Evolutionary conservation across 2,113 vertebrate species (phyloP).

Genomic region (Pedionomus torquatus): DNA sequence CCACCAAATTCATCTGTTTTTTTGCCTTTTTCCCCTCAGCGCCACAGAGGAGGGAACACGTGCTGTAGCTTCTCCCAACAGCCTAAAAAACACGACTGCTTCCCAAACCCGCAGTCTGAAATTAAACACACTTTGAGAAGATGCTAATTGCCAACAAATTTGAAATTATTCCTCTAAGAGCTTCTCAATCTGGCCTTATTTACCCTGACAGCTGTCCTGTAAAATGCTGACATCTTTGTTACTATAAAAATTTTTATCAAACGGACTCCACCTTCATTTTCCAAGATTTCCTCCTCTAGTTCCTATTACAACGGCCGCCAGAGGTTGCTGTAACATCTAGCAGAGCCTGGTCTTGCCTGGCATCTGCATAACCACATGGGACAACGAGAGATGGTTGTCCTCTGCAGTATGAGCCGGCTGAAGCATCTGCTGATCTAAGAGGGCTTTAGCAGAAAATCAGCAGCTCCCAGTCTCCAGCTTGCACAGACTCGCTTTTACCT

Average conservation of each 20-base stretch:
- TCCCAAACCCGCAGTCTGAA: background rate
- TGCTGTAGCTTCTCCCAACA: background rate
- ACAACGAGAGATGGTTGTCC: background rate
- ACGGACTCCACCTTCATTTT: background rate
- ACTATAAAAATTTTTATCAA: background rate
- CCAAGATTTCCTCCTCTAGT: background rate
- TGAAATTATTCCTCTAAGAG: background rate
- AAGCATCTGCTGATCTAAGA: background rate
- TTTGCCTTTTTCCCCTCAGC: background rate
- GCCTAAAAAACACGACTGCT: background rate
- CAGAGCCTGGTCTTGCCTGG: background rate
- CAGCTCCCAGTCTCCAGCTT: background rate
- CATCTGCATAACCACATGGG: background rate
- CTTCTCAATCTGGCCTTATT: background rate
- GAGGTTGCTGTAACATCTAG: constrained; percentile 64
- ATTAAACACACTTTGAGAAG: background rate
- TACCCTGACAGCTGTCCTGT: constrained; percentile 14
- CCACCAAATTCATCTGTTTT: background rate
- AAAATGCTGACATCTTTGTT: constrained; percentile 11
- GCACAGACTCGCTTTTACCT: background rate
- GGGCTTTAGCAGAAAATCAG: background rate
- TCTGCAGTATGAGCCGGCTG: background rate
- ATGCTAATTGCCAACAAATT: background rate
- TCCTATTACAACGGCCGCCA: constrained; percentile 46
- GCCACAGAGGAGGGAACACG: background rate